phyloP scores from a whole-genome alignment of 2,888 invertebrate species.

The Pinctada fucata region DNA sequence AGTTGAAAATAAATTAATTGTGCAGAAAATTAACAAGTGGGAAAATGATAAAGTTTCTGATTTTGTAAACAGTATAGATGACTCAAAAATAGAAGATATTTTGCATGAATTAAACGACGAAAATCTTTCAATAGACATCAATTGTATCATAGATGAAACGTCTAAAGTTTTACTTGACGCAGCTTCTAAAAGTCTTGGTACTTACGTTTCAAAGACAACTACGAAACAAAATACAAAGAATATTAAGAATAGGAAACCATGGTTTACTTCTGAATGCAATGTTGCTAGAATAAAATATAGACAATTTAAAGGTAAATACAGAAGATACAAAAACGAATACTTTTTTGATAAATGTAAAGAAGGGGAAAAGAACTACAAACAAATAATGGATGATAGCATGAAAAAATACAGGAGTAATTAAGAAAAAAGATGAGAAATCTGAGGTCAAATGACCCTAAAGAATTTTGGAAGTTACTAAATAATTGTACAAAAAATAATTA shows the following conservation, averaged over 20 bases:
- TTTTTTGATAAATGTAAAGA: neutral
- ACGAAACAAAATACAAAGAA: no score
- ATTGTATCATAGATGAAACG: neutral
- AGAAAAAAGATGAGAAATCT: neutral
- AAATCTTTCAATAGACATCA: neutral
- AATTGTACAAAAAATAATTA: neutral
- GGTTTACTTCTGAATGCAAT: conserved; percentile 15
- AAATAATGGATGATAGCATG: neutral
- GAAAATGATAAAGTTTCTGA: neutral
- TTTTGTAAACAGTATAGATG: neutral
- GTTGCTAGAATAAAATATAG: conserved; percentile 1
- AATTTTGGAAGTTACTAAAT: conserved; percentile 12
- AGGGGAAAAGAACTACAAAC: neutral
- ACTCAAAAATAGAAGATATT: no score
- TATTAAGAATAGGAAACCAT: conserved; percentile 16
- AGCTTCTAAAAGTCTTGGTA: neutral
- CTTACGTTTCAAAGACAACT: no score
- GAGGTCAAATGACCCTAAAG: conserved; percentile 14
- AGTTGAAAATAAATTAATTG: neutral
- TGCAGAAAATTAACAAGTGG: conserved; percentile 3
- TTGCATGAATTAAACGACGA: no score
- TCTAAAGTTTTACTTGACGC: neutral
- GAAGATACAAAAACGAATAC: neutral
- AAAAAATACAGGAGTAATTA: neutral
- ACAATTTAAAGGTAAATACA: conserved; percentile 6